Evolutionary conservation across 2,113 vertebrate genomes (phyloP), one percentile per base, ranked within the genome.

Genomic region (Oxygymnocypris stewartii): DNA sequence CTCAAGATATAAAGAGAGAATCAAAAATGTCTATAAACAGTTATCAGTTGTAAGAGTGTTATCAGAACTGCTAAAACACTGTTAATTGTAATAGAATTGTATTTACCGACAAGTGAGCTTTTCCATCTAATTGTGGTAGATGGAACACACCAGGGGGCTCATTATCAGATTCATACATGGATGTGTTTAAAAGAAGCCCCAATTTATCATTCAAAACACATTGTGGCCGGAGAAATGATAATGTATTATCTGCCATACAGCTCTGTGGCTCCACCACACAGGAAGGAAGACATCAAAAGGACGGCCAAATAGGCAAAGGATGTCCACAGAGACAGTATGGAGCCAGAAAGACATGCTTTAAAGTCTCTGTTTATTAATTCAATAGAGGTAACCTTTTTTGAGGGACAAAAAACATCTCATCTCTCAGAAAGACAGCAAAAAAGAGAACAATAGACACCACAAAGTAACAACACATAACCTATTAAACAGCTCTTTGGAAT

Each of bases 221-320:
- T 87, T 84, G 88, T 37, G 47, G 69, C 25, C 54, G 35, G 54
- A 9, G 78, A 89, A 91, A 93, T 94, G 94, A 95, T 88, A 75
- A 63, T 57, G 80, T 76, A 76, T 94, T 95, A 95, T 95, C 95
- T 94, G 84, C 86, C 90, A 92, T 94, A 92, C 92, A 92, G 93
- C 93, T 91, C 90, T 90, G 88, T 79, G 73, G 77, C 79, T 74
- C 76, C 54, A 88, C 91, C 87, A 31, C 63, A 91, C 92, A 91
- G 90, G 89, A 93, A 95, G 94, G 93, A 95, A 95, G 93, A 90
- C 65, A 67, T 71, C 84, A 79, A 82, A 76, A 67, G 20, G 77
- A 86, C 35, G 86, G 90, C 90, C 83, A 88, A 73, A 49, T 82
- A 79, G 31, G 18, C 83, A 47, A 86, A 82, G 86, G 87, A 87